Conservation (phyloP, 2,113 vertebrate species). For the Passer montanus region DNA sequence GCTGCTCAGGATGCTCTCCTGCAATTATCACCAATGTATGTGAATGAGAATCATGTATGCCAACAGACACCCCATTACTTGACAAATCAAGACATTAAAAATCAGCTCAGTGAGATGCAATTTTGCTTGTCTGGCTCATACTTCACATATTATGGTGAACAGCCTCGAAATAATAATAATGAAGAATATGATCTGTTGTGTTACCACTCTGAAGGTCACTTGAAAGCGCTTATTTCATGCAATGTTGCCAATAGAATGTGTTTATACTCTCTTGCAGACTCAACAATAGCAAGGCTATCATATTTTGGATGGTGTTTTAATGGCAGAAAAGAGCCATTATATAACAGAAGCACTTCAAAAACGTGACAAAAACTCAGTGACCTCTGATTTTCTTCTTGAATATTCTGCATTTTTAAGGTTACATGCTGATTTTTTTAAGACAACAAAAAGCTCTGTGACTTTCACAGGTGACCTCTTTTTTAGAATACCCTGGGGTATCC, state of each 20-base stretch:
- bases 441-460: background rate
- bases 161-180: conserved; percentile 63
- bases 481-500: background rate
- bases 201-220: conserved; percentile 67
- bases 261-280: conserved; percentile 64
- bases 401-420: background rate
- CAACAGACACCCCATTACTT: conserved; percentile 23
- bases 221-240: conserved; percentile 38
- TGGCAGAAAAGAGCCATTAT: conserved; percentile 10
- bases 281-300: conserved; percentile 62
- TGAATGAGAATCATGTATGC: conserved; percentile 64
- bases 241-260: conserved; percentile 35
- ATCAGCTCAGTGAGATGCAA: conserved; percentile 55
- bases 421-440: background rate
- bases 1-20: conserved; percentile 38
- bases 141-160: conserved; percentile 45
- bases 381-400: background rate
- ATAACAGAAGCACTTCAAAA: background rate
- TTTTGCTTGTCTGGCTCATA: conserved; percentile 65
- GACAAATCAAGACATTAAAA: conserved; percentile 65
- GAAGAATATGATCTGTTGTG: conserved; percentile 54
- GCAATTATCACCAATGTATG: conserved; percentile 56
- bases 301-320: conserved; percentile 64
- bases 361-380: background rate
- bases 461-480: background rate